Evolutionary conservation across 2,797 vertebrate species (phyloP).

Genomic region (Protosalanx chinensis): DNA sequence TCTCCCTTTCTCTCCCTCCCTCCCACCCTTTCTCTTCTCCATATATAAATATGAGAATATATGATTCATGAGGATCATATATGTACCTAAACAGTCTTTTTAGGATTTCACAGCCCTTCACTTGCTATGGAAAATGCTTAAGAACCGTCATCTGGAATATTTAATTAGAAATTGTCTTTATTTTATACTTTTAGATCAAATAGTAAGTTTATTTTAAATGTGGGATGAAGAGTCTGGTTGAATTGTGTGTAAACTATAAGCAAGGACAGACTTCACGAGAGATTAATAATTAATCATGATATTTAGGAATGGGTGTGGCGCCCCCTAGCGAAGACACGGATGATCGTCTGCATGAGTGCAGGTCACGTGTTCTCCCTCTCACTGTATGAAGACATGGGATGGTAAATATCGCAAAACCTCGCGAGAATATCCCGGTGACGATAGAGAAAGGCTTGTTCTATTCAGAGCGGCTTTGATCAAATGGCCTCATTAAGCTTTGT

Average conservation of each 20-base stretch:
- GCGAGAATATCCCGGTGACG: constrained; percentile 15
- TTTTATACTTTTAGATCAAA: constrained; percentile 7
- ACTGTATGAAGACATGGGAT: background rate
- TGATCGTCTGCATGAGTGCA: background rate
- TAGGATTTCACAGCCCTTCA: constrained; percentile 45
- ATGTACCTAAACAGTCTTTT: constrained; percentile 37
- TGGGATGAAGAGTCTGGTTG: constrained; percentile 2
- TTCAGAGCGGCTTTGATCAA: constrained; percentile 23
- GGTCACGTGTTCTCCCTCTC: background rate
- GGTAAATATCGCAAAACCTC: background rate
- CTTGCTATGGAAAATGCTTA: background rate
- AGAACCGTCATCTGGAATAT: constrained; percentile 11
- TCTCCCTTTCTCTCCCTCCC: background rate
- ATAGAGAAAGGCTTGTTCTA: constrained; percentile 19
- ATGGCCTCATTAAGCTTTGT: constrained; percentile 45
- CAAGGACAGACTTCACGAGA: too few species aligned
- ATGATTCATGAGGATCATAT: constrained; percentile 15
- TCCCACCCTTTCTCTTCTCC: background rate
- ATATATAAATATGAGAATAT: constrained; percentile 22
- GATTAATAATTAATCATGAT: background rate
- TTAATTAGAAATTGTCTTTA: background rate
- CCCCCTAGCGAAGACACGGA: constrained; percentile 17
- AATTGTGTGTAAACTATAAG: constrained; percentile 31
- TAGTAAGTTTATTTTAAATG: constrained; percentile 35
- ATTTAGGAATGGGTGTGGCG: constrained; percentile 11